Percentiles rank a stretch among this genome's conserved stretches.
These are phyloP conservation scores for Subacronicta megacephala DNA, from an alignment of 2,888 invertebrate species.

Conservation along the genomic window DNA sequence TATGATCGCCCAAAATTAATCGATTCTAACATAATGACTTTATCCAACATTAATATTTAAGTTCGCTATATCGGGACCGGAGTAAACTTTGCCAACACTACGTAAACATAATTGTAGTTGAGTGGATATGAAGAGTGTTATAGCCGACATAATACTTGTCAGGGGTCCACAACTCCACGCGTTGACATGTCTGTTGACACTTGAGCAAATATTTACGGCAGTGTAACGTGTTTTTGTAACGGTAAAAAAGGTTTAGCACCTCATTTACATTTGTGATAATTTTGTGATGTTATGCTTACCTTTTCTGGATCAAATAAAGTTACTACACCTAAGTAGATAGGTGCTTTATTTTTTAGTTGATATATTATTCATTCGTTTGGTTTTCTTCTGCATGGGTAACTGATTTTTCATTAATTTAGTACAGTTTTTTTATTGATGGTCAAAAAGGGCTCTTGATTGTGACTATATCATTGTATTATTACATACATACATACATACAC, in stretches of 20 bases:
- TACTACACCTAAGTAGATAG: too few species aligned
- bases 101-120: constrained; percentile 39
- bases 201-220: constrained; percentile 34
- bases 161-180: constrained; percentile 3
- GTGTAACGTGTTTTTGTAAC: constrained; percentile 21
- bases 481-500: too few species aligned
- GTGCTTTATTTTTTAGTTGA: too few species aligned
- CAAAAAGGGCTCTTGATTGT: too few species aligned
- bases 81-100: constrained; percentile 29
- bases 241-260: neutral
- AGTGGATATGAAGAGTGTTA: constrained; percentile 29
- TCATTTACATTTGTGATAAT: neutral
- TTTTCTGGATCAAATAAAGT: neutral
- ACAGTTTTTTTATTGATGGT: too few species aligned
- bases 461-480: too few species aligned
- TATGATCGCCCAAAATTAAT: constrained; percentile 37
- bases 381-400: too few species aligned
- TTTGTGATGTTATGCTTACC: neutral
- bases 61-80: constrained; percentile 25
- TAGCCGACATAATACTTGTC: constrained; percentile 27
- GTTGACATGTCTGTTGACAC: constrained; percentile 36
- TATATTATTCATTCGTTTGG: too few species aligned
- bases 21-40: constrained; percentile 32
- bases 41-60: constrained; percentile 46
- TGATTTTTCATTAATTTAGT: too few species aligned